phyloP scores from a whole-genome alignment of 2,113 vertebrate genomes.

The Crotalus viridis region DNA sequence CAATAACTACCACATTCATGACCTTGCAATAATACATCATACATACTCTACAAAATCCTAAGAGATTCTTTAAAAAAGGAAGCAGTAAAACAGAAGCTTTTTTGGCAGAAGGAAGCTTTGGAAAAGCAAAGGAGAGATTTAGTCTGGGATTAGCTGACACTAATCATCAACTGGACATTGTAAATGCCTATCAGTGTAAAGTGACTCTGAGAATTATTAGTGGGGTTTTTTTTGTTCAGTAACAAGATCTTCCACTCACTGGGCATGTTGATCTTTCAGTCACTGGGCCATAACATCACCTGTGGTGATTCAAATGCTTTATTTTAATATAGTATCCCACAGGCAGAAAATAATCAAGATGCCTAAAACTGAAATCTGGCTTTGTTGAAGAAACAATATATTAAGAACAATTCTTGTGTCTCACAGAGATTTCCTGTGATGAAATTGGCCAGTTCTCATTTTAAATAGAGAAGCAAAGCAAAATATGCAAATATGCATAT shows the following conservation, averaged over 20 bases:
- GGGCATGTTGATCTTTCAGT: neutral
- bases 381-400: neutral
- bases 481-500: neutral
- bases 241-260: neutral
- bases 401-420: neutral
- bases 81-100: neutral
- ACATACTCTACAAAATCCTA: neutral
- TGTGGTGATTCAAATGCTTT: neutral
- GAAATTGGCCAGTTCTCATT: neutral
- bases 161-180: neutral
- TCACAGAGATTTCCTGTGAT: neutral
- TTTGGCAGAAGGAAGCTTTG: neutral
- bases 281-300: neutral
- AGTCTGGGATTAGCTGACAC: neutral
- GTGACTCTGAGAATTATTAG: neutral
- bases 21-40: neutral
- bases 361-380: neutral
- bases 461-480: neutral
- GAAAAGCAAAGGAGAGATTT: neutral
- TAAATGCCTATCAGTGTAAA: neutral
- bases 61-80: neutral
- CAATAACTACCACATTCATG: neutral
- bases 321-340: neutral
- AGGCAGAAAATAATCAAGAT: neutral
- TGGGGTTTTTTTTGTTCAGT: neutral